phyloP scores from a whole-genome alignment of 2,888 invertebrate genomes.

The Tinea semifulvella region DNA sequence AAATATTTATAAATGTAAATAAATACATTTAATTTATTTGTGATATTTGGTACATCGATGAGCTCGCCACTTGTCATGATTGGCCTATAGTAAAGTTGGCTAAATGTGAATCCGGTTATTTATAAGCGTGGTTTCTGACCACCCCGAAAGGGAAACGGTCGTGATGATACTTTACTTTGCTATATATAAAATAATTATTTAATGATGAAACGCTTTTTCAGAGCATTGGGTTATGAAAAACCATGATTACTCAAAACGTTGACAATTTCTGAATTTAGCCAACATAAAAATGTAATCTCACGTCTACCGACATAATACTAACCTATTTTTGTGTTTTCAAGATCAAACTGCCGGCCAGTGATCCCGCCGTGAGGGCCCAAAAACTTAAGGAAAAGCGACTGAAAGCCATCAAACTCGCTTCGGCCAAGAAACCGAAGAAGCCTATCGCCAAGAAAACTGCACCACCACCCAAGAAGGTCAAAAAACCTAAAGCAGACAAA shows the following conservation, averaged over 20 bases:
- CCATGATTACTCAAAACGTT: constrained; percentile 56
- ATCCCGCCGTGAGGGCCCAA: constrained; percentile 56
- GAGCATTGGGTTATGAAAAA: constrained; percentile 64
- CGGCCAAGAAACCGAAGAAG: constrained; percentile 63
- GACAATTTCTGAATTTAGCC: constrained; percentile 42
- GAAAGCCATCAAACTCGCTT: constrained; percentile 59
- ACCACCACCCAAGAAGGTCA: constrained; percentile 51
- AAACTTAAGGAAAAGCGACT: constrained; percentile 58
- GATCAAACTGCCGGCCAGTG: constrained; percentile 54
- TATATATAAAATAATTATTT: background rate
- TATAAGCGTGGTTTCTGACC: too few relatives aligned
- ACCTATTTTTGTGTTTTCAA: constrained; percentile 21
- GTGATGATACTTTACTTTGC: too few relatives aligned
- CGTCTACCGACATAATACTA: background rate
- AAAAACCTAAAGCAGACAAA: constrained; percentile 25
- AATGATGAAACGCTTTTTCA: constrained; percentile 56
- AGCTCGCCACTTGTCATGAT: too few relatives aligned
- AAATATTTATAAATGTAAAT: too few relatives aligned
- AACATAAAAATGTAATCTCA: background rate
- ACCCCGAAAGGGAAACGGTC: too few relatives aligned
- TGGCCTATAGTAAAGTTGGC: too few relatives aligned
- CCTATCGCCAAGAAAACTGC: constrained; percentile 51
- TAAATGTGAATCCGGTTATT: too few relatives aligned
- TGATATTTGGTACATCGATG: too few relatives aligned
- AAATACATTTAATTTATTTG: too few relatives aligned